phyloP scores from a whole-genome alignment of 2,113 vertebrate species.

The Pachypanchax playfairii region DNA sequence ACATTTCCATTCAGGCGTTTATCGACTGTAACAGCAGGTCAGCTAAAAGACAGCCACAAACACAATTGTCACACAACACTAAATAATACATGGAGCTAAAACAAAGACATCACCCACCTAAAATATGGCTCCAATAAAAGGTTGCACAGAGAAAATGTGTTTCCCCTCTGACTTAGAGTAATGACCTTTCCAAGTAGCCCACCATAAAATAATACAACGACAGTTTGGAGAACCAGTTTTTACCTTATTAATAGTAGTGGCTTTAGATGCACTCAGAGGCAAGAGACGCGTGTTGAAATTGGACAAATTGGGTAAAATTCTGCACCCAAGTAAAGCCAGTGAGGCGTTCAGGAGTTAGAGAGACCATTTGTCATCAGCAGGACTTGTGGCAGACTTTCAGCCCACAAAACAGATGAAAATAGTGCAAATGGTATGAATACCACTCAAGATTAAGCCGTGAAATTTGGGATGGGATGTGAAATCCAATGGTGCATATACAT shows the following conservation, averaged over 20 bases:
- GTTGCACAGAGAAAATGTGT: conserved; percentile 44
- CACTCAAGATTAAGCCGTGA: conserved; percentile 25
- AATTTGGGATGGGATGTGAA: conserved; percentile 31
- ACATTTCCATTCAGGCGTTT: conserved; percentile 58
- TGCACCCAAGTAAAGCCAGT: conserved; percentile 30
- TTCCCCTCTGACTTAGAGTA: conserved; percentile 45
- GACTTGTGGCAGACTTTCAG: conserved; percentile 39
- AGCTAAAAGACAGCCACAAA: conserved; percentile 52
- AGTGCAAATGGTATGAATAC: conserved; percentile 33
- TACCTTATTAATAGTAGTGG: conserved; percentile 56
- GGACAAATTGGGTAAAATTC: conserved; percentile 42
- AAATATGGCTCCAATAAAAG: conserved; percentile 70
- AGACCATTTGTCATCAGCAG: conserved; percentile 58
- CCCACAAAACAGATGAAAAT: conserved; percentile 31
- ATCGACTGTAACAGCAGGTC: conserved; percentile 69
- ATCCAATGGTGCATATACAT: conserved; percentile 22
- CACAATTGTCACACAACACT: conserved; percentile 66
- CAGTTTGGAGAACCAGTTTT: conserved; percentile 57
- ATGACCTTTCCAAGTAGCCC: conserved; percentile 57
- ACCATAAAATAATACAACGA: conserved; percentile 53
- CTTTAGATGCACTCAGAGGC: conserved; percentile 27
- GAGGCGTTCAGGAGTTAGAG: conserved; percentile 45
- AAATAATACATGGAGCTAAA: conserved; percentile 71
- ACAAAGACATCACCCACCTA: conserved; percentile 63
- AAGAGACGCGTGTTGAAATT: conserved; percentile 37